These are phyloP conservation scores for Typhlichthys eigenmanni DNA, from an alignment of 2,797 vertebrate genomes.

Conservation along the genomic window DNA sequence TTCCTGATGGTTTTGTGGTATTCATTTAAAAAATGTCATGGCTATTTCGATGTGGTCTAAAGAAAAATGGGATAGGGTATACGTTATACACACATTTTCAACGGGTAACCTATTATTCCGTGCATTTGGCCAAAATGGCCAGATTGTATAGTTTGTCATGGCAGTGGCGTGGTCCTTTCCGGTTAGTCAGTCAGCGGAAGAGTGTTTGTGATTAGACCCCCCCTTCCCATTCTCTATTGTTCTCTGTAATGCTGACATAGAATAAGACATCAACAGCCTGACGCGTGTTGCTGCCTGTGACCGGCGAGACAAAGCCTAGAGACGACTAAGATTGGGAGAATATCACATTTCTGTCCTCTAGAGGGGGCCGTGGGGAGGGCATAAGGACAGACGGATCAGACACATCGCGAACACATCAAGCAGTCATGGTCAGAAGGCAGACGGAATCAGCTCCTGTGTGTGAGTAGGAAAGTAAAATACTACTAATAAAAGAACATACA, in stretches of 20 bases:
- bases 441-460: conserved; percentile 7
- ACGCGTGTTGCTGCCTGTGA: neutral
- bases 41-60: neutral
- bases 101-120: neutral
- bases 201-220: conserved; percentile 39
- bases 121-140: neutral
- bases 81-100: no score
- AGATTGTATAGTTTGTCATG: conserved; percentile 14
- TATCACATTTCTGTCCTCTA: conserved; percentile 42
- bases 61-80: neutral
- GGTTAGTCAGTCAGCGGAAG: conserved; percentile 35
- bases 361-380: conserved; percentile 41
- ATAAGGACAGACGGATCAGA: neutral
- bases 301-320: conserved; percentile 2
- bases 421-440: conserved; percentile 9
- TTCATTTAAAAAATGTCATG: neutral
- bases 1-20: neutral
- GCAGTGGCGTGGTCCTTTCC: conserved; percentile 34
- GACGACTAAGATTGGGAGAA: conserved; percentile 8
- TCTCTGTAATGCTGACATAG: conserved; percentile 42
- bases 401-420: neutral
- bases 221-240: conserved; percentile 56
- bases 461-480: neutral
- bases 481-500: neutral
- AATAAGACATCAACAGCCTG: conserved; percentile 51